Evolutionary conservation across 92 coral and sea anemone species (phyloP).

Genomic region (Palythoa heliodiscus): DNA sequence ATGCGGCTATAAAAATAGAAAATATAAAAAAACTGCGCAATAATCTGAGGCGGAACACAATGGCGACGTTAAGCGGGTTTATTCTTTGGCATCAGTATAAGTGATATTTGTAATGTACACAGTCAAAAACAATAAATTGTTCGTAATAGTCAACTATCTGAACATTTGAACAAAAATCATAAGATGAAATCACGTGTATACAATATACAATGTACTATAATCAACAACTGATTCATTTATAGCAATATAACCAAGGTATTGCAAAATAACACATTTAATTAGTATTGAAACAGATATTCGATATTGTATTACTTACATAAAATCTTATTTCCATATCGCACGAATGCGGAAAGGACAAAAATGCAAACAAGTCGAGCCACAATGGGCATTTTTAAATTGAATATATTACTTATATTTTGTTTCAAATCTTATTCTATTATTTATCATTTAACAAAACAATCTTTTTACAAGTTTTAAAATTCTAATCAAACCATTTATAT

Average conservation of each 20-base stretch:
- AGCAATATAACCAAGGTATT: no score
- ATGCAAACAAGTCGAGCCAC: background rate
- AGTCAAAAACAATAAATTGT: background rate
- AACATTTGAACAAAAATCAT: no score
- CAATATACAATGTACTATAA: background rate
- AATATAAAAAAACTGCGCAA: no score
- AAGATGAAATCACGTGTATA: background rate
- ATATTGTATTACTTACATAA: slow-evolving; percentile 16
- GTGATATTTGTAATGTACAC: slow-evolving; percentile 7
- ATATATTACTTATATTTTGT: slow-evolving; percentile 27
- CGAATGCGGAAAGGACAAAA: background rate
- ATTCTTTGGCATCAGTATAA: background rate
- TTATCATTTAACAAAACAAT: slow-evolving; percentile 32
- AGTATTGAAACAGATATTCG: no score
- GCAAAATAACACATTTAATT: no score
- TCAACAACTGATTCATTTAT: no score
- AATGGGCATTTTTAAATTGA: background rate
- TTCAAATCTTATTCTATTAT: slow-evolving; percentile 19
- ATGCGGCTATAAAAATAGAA: no score
- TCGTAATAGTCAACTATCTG: no score
- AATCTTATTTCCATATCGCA: slow-evolving; percentile 17
- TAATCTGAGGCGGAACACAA: no score
- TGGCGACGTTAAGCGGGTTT: no score
- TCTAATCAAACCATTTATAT: background rate
- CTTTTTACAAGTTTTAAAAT: background rate